These are phyloP conservation scores for Vulpes vulpes DNA, from an alignment of 2,113 vertebrate species.

Conservation along the genomic window DNA sequence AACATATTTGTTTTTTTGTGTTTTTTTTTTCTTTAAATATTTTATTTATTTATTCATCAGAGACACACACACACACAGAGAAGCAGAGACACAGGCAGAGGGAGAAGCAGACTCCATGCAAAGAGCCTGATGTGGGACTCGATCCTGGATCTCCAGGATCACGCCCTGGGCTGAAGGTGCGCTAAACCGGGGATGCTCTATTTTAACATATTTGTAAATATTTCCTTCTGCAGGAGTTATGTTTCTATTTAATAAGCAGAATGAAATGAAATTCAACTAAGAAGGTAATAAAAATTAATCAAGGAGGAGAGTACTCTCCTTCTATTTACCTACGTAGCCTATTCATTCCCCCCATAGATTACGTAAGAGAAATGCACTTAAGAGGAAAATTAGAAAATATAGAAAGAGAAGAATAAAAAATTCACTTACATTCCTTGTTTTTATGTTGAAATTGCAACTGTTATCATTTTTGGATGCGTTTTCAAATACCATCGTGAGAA, in stretches of 20 bases:
- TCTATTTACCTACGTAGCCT: background rate
- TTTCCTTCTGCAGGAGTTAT: background rate
- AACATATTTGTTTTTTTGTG: background rate
- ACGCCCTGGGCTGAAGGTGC: too few relatives aligned
- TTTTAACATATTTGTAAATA: conserved; percentile 59
- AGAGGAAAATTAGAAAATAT: conserved; percentile 44
- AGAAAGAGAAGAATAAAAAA: conserved; percentile 22
- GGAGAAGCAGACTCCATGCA: too few relatives aligned
- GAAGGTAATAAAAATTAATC: background rate
- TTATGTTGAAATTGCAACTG: background rate
- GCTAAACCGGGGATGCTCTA: background rate
- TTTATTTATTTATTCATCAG: too few relatives aligned
- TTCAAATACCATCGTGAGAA: conserved; percentile 17
- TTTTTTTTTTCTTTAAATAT: too few relatives aligned
- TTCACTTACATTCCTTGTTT: background rate
- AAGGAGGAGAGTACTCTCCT: background rate
- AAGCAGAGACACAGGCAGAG: too few relatives aligned
- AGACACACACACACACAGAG: too few relatives aligned
- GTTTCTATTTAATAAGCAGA: conserved; percentile 52
- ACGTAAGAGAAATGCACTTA: background rate
- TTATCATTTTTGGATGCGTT: background rate
- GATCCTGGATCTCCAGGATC: too few relatives aligned
- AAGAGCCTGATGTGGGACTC: too few relatives aligned
- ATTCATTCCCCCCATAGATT: background rate
- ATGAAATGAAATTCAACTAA: conserved; percentile 29